Evolutionary conservation across 2,113 vertebrate species (phyloP), one percentile per base, ranked within the genome.

Genomic region (Arvicanthis niloticus): DNA sequence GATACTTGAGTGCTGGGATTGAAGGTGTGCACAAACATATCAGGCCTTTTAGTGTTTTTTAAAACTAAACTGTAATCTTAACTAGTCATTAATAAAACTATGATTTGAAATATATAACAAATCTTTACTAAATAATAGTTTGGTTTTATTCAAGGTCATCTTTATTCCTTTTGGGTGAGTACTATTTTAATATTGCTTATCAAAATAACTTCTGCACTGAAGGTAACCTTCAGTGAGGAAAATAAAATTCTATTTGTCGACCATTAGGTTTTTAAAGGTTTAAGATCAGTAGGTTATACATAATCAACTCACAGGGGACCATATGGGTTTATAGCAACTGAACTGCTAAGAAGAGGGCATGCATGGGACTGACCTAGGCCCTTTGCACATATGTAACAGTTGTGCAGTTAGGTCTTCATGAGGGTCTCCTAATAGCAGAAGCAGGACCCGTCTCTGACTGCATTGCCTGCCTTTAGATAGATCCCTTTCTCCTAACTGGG

Each of bases 171-270:
- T 87, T 76, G 31, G 11, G 37, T 90, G 13, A 78, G 5, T 81
- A 19, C 70, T 93, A 76, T 93, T 94, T 90, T 93, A 96, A 86
- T 80, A 13, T 78, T 85, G 13, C 21, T 77, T 86, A 88, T n/a
- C 17, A 95, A 93, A 91, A 67, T 96, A 19, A 67, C 87, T 1
- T 91, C 80, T 93, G 48, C 4, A 4, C 78, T 6, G 65, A 85
- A 75, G 42, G 15, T 78, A 92, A 53, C 5, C 53, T 40, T 87
- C 17, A 68, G 37, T 60, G 60, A 70, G 67, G 31, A 68, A 76
- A 37, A 81, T 31, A 68, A 89, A 34, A 92, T 90, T 34, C 45
- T 48, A 29, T 84, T 96, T 92, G 31, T 29, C 70, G 34, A 73
- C 37, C 10, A 85, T 13, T 92, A 51, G 13, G 51, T 92, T 85